Evolutionary conservation across 2,888 invertebrate genomes (phyloP), one percentile per base, ranked within the genome.

Genomic region (Alentia gelatinosa): DNA sequence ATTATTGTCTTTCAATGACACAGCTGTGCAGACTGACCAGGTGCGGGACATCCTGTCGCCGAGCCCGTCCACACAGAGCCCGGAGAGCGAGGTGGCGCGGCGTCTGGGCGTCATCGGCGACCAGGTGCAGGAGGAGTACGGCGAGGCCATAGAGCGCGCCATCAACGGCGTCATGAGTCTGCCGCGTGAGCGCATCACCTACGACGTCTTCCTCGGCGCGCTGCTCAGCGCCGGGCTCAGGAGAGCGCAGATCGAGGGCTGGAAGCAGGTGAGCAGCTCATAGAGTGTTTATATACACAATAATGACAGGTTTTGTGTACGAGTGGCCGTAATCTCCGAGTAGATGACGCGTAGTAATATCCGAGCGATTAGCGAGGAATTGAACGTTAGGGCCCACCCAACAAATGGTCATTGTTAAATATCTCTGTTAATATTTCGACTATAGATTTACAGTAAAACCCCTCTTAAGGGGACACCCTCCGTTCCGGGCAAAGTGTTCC

Each of bases 91-190:
- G 56, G 94, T 93, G 30, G 94, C 94, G 1, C 90, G 91, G 15
- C 92, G 93, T 1, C 91, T 94, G 50, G 93, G 93, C 1, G 91
- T 92, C 40, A 94, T 94, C 19, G 94, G 94, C 1, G 94, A 94
- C 91, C 93, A 56, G 74, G 74, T 89, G 63, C 89, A 89, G 63
- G 68, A 68, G 23, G 89, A 89, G 40, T 89, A 89, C 30, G 89
- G 89, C 35, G 68, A 74, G 40, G 30, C 63, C 42, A 63, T 89
- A 0, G 74, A 89, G 33, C 75, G 26, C 23, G 89, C 89, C 37
- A 89, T 89, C 74, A 40, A 26, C 39, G 74, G 40, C 0, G 89
- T 74, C 3, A n/a, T 40, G 12, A 19, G 40, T 23, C 68, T 89
- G 42, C 89, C 89, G 42, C 50, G 75, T 12, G 90, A 90, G 30